Evolutionary conservation across 2,888 invertebrate genomes (phyloP).

Genomic region (Candidula unifasciata): DNA sequence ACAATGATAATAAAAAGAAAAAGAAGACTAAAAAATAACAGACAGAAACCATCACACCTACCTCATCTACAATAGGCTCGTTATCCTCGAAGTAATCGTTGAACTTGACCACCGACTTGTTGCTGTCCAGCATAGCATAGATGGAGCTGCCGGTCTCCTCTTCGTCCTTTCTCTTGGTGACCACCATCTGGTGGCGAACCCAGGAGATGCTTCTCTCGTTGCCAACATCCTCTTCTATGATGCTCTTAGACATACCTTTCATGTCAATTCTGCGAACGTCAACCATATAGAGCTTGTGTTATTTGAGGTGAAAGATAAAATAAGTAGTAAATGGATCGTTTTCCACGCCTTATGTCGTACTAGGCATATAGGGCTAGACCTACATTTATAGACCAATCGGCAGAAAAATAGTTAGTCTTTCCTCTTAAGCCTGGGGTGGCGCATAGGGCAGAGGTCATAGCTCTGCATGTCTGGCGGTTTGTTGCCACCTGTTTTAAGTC

Average conservation of each 20-base stretch:
- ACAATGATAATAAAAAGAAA: too few species aligned
- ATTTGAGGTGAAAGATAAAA: too few species aligned
- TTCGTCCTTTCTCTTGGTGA: constrained; percentile 68
- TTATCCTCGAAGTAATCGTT: constrained; percentile 67
- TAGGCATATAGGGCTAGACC: too few species aligned
- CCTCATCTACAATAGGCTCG: constrained; percentile 71
- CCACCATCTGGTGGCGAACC: constrained; percentile 70
- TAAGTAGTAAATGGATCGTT: too few species aligned
- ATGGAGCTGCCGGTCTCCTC: constrained; percentile 69
- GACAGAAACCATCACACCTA: constrained; percentile 46
- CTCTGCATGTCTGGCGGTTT: too few species aligned
- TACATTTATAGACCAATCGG: too few species aligned
- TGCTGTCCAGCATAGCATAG: constrained; percentile 72
- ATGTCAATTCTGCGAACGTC: constrained; percentile 21
- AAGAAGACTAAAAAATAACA: too few species aligned
- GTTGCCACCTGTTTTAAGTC: too few species aligned
- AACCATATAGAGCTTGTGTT: not conserved
- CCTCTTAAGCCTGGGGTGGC: too few species aligned
- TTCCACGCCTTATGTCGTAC: too few species aligned
- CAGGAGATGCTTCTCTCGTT: constrained; percentile 67
- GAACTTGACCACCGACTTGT: constrained; percentile 69
- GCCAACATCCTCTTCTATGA: constrained; percentile 64
- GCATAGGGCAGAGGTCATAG: too few species aligned
- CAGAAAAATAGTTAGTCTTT: too few species aligned
- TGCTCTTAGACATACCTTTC: constrained; percentile 64